phyloP scores from a whole-genome alignment of 2,888 invertebrate genomes.

The Meganola albula region DNA sequence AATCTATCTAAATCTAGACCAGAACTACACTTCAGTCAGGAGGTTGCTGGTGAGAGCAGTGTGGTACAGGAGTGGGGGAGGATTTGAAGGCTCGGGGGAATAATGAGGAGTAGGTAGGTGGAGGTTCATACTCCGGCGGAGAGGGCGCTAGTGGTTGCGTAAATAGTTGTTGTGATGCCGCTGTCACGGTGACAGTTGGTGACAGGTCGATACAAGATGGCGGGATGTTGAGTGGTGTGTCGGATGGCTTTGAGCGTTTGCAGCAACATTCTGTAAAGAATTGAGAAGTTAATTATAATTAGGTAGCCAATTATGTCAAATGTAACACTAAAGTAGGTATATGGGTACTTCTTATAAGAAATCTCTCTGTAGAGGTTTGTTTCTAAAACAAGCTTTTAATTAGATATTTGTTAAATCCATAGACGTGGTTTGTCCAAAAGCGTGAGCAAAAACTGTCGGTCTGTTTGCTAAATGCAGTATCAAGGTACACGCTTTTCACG shows the following conservation, averaged over 20 bases:
- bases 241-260: conserved; percentile 67
- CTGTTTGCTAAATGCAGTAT: too few relatives aligned
- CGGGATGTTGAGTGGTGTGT: conserved; percentile 64
- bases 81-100: conserved; percentile 78
- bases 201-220: conserved; percentile 67
- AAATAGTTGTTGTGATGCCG: conserved; percentile 58
- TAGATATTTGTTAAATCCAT: too few relatives aligned
- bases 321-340: too few relatives aligned
- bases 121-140: conserved; percentile 82
- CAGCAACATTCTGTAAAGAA: conserved; percentile 72
- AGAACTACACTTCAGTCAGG: conserved; percentile 47
- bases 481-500: too few relatives aligned
- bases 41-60: conserved; percentile 67
- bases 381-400: too few relatives aligned
- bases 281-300: too few relatives aligned
- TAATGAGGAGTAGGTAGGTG: conserved; percentile 81
- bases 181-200: conserved; percentile 62
- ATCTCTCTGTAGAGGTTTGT: too few relatives aligned
- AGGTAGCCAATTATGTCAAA: too few relatives aligned
- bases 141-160: conserved; percentile 53
- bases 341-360: too few relatives aligned
- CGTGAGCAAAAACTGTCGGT: too few relatives aligned
- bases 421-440: too few relatives aligned
- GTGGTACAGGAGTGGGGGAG: conserved; percentile 62
- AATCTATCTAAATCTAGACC: conserved; percentile 33